A percentile compares a stretch with the other conserved stretches of the same genome.
phyloP scores from a whole-genome alignment of 2,888 invertebrate species.

The Amphimallon solstitiale region DNA sequence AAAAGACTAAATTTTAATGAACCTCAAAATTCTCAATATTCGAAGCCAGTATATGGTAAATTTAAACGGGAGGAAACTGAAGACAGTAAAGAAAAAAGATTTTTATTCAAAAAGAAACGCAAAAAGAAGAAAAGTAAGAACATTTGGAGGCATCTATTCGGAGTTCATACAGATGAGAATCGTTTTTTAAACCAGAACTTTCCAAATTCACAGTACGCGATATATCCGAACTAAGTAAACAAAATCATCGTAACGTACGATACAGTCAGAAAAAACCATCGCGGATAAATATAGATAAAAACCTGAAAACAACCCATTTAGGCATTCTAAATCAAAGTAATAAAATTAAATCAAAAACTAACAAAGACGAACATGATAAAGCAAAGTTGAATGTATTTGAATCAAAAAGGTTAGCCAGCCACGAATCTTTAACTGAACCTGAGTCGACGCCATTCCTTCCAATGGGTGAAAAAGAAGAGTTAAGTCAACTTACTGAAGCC shows the following conservation, averaged over 20 bases:
- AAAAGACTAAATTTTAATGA: slow-evolving; percentile 35
- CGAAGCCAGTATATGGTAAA: not conserved
- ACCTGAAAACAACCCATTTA: not conserved
- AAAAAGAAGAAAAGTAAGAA: slow-evolving; percentile 44
- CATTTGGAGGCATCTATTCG: slow-evolving; percentile 49
- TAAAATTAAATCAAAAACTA: too few relatives aligned
- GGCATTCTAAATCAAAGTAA: too few relatives aligned
- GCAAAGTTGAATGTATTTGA: too few relatives aligned
- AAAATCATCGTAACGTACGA: slow-evolving; percentile 30
- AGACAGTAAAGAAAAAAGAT: slow-evolving; percentile 36
- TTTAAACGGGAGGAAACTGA: not conserved
- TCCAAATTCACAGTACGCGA: slow-evolving; percentile 50
- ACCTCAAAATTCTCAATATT: slow-evolving; percentile 41
- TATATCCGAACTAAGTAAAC: slow-evolving; percentile 33
- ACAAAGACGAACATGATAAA: too few relatives aligned
- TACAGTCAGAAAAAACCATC: not conserved
- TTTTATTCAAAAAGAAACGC: slow-evolving; percentile 40
- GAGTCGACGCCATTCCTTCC: not conserved
- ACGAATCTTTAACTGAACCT: too few relatives aligned
- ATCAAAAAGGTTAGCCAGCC: too few relatives aligned
- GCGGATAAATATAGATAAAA: not conserved
- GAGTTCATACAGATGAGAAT: slow-evolving; percentile 40
- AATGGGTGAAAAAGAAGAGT: not conserved
- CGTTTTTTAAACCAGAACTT: slow-evolving; percentile 51
- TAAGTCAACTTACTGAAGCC: slow-evolving; percentile 13